Conservation (phyloP, 2,888 invertebrate genomes). For the Brachyptera putata region DNA sequence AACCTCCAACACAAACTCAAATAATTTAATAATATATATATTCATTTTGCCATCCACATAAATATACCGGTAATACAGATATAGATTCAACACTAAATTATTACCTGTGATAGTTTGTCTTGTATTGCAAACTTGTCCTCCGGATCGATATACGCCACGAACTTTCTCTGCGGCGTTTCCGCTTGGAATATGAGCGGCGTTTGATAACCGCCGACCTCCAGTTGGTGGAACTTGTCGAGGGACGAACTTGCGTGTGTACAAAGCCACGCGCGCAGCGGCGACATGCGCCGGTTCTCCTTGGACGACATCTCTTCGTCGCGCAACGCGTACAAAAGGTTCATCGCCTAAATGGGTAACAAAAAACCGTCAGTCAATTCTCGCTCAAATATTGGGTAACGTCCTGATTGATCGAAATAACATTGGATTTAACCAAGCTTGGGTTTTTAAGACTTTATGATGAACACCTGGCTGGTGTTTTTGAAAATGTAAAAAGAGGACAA, state of each 20-base stretch:
- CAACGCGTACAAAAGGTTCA: constrained; percentile 84
- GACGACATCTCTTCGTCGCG: constrained; percentile 73
- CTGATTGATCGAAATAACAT: no score
- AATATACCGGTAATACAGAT: no score
- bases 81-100: no score
- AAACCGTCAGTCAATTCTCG: no score
- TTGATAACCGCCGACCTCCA: constrained; percentile 56
- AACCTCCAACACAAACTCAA: no score
- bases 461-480: no score
- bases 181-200: constrained; percentile 80
- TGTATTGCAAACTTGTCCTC: constrained; percentile 82
- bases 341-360: constrained; percentile 56
- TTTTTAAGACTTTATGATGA: no score
- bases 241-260: constrained; percentile 81
- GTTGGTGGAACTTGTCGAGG: constrained; percentile 74
- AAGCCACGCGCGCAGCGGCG: constrained; percentile 88
- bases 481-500: no score
- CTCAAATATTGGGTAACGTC: no score
- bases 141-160: constrained; percentile 91
- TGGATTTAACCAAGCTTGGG: no score
- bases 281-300: constrained; percentile 71
- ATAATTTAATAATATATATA: no score
- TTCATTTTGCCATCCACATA: no score
- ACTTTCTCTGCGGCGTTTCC: constrained; percentile 80
- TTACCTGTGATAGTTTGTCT: constrained; percentile 91